These are phyloP conservation scores for Kuschelorhynchus macadamiae DNA, from an alignment of 2,888 invertebrate species.

Conservation along the genomic window DNA sequence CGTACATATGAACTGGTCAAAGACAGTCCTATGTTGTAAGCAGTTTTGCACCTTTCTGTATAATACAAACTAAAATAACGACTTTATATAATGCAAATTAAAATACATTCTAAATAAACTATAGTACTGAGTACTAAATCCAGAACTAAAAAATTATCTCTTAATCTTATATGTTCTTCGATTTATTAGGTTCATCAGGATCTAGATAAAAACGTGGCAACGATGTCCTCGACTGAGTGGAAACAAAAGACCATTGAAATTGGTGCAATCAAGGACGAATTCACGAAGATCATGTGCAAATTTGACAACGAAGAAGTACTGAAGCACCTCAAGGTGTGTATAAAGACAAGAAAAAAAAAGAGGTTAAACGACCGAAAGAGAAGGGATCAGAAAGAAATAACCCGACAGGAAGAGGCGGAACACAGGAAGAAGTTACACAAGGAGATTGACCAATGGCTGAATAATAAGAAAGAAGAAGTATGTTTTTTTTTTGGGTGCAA, in stretches of 20 bases:
- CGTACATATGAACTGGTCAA: too few species aligned
- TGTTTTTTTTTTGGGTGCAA: too few species aligned
- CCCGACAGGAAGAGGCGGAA: constrained; percentile 65
- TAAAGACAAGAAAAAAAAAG: constrained; percentile 70
- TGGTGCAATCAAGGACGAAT: constrained; percentile 69
- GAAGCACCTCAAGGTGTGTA: constrained; percentile 66
- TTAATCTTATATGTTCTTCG: too few species aligned
- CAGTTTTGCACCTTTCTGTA: too few species aligned
- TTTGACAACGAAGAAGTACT: constrained; percentile 68
- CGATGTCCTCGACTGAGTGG: constrained; percentile 73
- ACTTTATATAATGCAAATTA: too few species aligned
- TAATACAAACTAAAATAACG: too few species aligned
- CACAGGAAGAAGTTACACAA: constrained; percentile 71
- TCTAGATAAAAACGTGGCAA: constrained; percentile 68
- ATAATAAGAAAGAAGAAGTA: constrained; percentile 74
- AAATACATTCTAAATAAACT: too few species aligned
- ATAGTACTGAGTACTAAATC: too few species aligned
- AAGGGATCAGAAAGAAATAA: constrained; percentile 68
- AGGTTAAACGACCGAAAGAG: constrained; percentile 70
- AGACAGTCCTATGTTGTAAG: too few species aligned
- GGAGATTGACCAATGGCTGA: constrained; percentile 78
- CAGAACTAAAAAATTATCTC: too few species aligned
- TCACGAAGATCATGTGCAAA: constrained; percentile 66
- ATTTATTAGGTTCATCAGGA: constrained; percentile 64
- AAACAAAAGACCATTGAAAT: constrained; percentile 70